These are phyloP conservation scores for Pseudochaenichthys georgianus DNA, from an alignment of 2,797 vertebrate genomes.

Conservation along the genomic window DNA sequence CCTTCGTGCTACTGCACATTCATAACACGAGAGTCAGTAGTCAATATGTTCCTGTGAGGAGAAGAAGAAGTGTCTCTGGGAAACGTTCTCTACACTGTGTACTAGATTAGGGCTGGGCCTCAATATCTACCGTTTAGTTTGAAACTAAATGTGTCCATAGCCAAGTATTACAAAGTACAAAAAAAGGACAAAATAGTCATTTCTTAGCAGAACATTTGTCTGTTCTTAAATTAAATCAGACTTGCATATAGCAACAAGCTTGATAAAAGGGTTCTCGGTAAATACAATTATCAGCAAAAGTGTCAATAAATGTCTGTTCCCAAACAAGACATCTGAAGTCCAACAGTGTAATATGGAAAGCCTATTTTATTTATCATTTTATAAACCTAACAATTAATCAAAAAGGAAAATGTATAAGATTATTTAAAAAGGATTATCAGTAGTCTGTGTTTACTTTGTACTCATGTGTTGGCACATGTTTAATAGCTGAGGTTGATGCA, in stretches of 20 bases:
- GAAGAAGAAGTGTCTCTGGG: background rate
- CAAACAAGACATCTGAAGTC: background rate
- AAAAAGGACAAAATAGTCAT: no score
- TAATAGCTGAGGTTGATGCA: background rate
- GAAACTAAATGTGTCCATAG: no score
- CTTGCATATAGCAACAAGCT: background rate
- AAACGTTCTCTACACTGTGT: background rate
- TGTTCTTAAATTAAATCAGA: background rate
- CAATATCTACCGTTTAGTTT: background rate
- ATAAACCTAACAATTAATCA: background rate
- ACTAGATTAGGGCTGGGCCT: background rate
- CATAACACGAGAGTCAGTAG: background rate
- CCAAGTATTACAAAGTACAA: no score
- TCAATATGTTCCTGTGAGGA: no score
- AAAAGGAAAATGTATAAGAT: background rate
- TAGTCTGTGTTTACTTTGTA: background rate
- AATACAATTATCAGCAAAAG: background rate
- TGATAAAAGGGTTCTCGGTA: background rate
- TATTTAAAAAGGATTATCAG: background rate
- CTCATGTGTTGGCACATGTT: background rate
- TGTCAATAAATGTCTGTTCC: background rate
- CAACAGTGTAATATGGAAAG: background rate
- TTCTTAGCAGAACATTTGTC: no score
- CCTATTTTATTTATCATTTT: background rate
- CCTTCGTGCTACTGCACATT: no score